Percentiles rank a stretch among this genome's conserved stretches.
phyloP scores from a whole-genome alignment of 2,888 invertebrate species.

The Macaria notata region DNA sequence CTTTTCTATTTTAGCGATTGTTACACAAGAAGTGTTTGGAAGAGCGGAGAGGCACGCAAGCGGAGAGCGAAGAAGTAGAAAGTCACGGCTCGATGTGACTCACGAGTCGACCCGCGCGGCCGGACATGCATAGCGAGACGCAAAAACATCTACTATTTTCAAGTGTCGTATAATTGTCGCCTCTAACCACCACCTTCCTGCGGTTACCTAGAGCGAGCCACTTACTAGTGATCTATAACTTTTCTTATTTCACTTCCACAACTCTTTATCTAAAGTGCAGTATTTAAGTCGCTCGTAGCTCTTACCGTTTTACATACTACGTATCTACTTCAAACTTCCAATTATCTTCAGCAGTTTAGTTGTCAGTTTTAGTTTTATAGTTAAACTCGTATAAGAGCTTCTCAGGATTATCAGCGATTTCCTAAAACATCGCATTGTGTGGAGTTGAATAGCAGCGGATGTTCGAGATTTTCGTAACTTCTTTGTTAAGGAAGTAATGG shows the following conservation, averaged over 20 bases:
- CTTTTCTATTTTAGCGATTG: constrained; percentile 71
- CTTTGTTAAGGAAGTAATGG: constrained; percentile 64
- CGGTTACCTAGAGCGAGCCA: constrained; percentile 37
- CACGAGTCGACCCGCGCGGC: constrained; percentile 44
- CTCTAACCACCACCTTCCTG: constrained; percentile 48
- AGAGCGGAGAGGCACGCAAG: constrained; percentile 56
- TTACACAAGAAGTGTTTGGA: constrained; percentile 64
- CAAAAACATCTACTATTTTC: constrained; percentile 52
- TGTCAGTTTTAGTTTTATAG: constrained; percentile 18
- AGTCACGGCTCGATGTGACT: constrained; percentile 59
- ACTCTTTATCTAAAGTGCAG: constrained; percentile 21
- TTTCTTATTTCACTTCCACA: constrained; percentile 30
- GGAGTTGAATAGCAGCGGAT: constrained; percentile 64
- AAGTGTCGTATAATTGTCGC: constrained; percentile 60
- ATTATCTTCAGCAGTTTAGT: not conserved
- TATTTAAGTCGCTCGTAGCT: constrained; percentile 20
- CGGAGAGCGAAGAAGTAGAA: constrained; percentile 58
- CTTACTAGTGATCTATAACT: constrained; percentile 29
- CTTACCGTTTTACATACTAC: no score
- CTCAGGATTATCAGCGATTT: constrained; percentile 59
- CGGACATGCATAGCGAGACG: constrained; percentile 46
- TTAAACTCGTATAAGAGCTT: constrained; percentile 36
- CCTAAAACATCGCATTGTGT: constrained; percentile 63
- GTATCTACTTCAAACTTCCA: no score
- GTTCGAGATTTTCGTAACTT: constrained; percentile 30